Percentiles rank a stretch among this genome's conserved stretches.
phyloP scores from a whole-genome alignment of 2,888 invertebrate genomes.

The Xanthostigma xanthostigma region DNA sequence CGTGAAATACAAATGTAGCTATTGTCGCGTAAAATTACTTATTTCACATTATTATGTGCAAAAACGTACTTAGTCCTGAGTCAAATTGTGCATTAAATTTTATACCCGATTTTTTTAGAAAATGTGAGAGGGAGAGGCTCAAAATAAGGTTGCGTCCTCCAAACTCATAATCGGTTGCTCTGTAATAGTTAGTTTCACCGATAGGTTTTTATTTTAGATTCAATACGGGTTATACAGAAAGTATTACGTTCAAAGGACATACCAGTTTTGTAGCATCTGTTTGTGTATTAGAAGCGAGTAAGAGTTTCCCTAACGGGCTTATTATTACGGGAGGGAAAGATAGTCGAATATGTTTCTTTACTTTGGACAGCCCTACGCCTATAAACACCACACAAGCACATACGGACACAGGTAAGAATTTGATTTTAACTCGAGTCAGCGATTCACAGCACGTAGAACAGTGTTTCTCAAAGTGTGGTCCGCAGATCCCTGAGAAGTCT shows the following conservation, averaged over 20 bases:
- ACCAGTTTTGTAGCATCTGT: constrained; percentile 75
- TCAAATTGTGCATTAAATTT: no score
- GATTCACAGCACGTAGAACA: no score
- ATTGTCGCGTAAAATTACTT: no score
- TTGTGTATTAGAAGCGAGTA: constrained; percentile 55
- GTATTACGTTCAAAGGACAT: constrained; percentile 61
- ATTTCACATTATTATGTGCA: no score
- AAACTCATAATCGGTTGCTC: not conserved
- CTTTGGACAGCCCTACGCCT: constrained; percentile 51
- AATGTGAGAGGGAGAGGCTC: no score
- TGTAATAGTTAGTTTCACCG: constrained; percentile 4
- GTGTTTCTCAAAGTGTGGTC: no score
- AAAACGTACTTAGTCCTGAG: no score
- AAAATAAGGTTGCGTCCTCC: no score
- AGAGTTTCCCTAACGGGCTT: constrained; percentile 55
- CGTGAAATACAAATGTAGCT: no score
- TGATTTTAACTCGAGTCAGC: no score
- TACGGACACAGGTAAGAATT: constrained; percentile 45
- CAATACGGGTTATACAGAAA: constrained; percentile 47
- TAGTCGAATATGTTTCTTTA: constrained; percentile 64
- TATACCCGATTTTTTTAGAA: no score
- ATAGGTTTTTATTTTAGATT: constrained; percentile 25
- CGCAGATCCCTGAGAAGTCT: no score
- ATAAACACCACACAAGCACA: constrained; percentile 62
- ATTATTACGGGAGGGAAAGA: constrained; percentile 86